Evolutionary conservation across 2,888 invertebrate species (phyloP).

Genomic region (Incurvaria masculella): DNA sequence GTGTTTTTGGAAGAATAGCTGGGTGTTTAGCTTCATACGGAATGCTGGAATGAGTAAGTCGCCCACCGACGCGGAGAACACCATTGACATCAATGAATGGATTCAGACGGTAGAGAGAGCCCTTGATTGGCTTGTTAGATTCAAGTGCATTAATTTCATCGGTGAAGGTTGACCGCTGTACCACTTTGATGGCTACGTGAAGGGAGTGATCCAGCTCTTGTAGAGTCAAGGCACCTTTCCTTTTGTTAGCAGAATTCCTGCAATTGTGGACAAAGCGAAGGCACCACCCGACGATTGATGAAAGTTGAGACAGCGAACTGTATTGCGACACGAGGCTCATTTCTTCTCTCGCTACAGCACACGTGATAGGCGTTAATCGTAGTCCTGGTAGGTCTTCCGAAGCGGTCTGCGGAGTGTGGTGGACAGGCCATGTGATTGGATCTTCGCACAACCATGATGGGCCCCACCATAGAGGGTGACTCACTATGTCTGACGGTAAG

Average conservation of each 20-base stretch:
- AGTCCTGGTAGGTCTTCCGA: too few relatives aligned
- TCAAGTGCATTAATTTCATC: background rate
- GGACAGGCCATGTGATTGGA: too few relatives aligned
- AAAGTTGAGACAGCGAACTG: too few relatives aligned
- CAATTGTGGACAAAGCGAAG: too few relatives aligned
- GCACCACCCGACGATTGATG: too few relatives aligned
- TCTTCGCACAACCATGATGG: background rate
- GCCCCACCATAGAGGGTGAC: conserved; percentile 1
- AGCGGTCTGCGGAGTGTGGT: too few relatives aligned
- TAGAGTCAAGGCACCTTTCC: too few relatives aligned
- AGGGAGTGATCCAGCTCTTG: too few relatives aligned
- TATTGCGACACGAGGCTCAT: too few relatives aligned
- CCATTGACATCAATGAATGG: background rate
- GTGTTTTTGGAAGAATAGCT: background rate
- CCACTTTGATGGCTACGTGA: background rate
- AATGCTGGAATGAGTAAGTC: background rate
- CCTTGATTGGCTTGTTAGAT: background rate
- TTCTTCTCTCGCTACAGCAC: too few relatives aligned
- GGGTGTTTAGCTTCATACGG: background rate
- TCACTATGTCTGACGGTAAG: conserved; percentile 1
- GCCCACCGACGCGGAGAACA: background rate
- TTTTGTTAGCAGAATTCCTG: too few relatives aligned
- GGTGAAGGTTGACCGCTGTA: background rate
- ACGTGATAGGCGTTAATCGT: too few relatives aligned
- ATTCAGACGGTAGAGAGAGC: background rate